These are phyloP conservation scores for Atrina japonica DNA, from an alignment of 2,888 invertebrate species.

Conservation along the genomic window DNA sequence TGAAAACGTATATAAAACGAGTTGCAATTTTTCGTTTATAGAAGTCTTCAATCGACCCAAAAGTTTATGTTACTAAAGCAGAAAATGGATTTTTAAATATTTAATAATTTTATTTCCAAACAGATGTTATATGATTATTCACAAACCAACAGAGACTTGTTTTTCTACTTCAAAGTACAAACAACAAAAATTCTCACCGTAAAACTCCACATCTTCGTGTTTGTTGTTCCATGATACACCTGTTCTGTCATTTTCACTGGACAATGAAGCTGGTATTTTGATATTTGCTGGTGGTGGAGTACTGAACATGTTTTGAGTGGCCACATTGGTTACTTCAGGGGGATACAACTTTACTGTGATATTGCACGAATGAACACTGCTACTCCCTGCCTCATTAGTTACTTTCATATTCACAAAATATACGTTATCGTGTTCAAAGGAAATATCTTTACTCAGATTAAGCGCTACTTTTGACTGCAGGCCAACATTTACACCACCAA, in stretches of 20 bases:
- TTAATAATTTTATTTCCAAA: too few species aligned
- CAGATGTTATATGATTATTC: too few species aligned
- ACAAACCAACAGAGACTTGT: too few species aligned
- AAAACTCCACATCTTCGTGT: slow-evolving; percentile 36
- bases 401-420: slow-evolving; percentile 54
- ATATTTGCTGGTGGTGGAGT: slow-evolving; percentile 1
- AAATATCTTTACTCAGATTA: slow-evolving; percentile 1
- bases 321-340: slow-evolving; percentile 29
- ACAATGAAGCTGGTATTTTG: background rate
- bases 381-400: slow-evolving; percentile 49
- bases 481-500: slow-evolving; percentile 44
- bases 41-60: too few species aligned
- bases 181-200: slow-evolving; percentile 41
- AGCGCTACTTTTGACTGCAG: slow-evolving; percentile 27
- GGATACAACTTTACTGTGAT: slow-evolving; percentile 36
- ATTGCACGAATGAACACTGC: slow-evolving; percentile 31
- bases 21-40: too few species aligned
- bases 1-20: too few species aligned
- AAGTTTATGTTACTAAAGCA: too few species aligned
- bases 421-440: slow-evolving; percentile 37
- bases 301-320: background rate
- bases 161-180: too few species aligned
- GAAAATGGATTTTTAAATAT: too few species aligned
- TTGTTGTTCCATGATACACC: slow-evolving; percentile 39
- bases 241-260: slow-evolving; percentile 2